Conservation (phyloP, 2,797 vertebrate genomes). For the Phalanger gymnotis region DNA sequence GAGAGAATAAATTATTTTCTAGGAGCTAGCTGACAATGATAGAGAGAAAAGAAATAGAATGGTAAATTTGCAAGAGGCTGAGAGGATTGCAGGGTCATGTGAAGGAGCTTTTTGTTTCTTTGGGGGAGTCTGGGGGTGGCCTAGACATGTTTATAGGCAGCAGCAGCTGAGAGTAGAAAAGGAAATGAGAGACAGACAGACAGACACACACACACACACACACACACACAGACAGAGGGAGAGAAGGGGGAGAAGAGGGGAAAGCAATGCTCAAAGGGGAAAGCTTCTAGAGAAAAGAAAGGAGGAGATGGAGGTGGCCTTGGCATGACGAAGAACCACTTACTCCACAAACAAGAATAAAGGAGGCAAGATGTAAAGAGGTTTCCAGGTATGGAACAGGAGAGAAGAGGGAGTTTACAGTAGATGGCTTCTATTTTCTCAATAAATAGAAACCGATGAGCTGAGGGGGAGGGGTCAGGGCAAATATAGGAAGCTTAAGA, state of each 20-base stretch:
- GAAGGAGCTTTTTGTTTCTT: background rate
- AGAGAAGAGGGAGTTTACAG: background rate
- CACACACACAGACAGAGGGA: background rate
- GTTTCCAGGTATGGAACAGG: background rate
- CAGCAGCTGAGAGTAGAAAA: background rate
- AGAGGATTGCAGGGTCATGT: background rate
- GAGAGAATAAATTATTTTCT: background rate
- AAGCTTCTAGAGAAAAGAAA: background rate
- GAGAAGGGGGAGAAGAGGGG: background rate
- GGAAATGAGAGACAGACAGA: background rate
- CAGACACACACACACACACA: too few relatives aligned
- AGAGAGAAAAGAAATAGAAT: background rate
- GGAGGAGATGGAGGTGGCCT: background rate
- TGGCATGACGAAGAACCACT: background rate
- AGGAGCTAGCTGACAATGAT: background rate
- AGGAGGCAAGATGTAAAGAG: background rate
- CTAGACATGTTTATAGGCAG: background rate
- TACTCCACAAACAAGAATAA: background rate
- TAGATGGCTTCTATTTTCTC: background rate
- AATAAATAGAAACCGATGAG: background rate
- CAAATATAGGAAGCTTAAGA: background rate
- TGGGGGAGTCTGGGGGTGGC: background rate
- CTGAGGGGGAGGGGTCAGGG: background rate
- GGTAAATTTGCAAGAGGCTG: background rate
- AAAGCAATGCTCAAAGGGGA: background rate